Evolutionary conservation across 2,797 vertebrate species (phyloP).

Genomic region (Platyrinchus mystaceus): DNA sequence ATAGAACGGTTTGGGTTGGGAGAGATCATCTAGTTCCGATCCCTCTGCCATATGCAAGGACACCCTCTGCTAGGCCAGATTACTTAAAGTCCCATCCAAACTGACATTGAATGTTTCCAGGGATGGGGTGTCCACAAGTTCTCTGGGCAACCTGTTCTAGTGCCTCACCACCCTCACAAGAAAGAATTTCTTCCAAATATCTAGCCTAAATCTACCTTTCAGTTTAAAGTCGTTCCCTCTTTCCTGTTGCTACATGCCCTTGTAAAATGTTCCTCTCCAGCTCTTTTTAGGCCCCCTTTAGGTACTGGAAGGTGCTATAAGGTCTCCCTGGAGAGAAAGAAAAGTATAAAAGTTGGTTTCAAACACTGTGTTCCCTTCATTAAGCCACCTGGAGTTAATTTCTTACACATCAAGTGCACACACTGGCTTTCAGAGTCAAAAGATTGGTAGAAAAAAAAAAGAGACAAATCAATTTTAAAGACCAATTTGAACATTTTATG

Average conservation of each 20-base stretch:
- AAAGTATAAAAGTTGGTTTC: background rate
- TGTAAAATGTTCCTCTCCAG: background rate
- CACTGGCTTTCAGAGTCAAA: background rate
- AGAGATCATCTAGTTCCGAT: background rate
- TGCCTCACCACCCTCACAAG: background rate
- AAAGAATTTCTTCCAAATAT: background rate
- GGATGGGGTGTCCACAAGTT: background rate
- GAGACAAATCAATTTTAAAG: background rate
- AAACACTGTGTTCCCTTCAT: background rate
- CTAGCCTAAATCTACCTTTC: background rate
- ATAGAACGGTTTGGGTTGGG: background rate
- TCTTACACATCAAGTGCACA: background rate
- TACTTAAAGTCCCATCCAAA: background rate
- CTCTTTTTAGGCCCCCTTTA: background rate
- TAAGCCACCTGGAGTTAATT: background rate
- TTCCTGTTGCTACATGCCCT: background rate
- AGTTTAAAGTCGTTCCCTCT: background rate
- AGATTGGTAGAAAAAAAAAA: background rate
- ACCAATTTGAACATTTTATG: background rate
- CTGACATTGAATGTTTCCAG: background rate
- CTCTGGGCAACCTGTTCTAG: background rate
- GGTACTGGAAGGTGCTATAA: background rate
- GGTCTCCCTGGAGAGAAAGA: background rate
- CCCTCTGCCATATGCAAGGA: rapidly evolving
- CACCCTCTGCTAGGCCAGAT: background rate